Evolutionary conservation across 2,113 vertebrate species (phyloP).

Genomic region (Aleadryas rufinucha): DNA sequence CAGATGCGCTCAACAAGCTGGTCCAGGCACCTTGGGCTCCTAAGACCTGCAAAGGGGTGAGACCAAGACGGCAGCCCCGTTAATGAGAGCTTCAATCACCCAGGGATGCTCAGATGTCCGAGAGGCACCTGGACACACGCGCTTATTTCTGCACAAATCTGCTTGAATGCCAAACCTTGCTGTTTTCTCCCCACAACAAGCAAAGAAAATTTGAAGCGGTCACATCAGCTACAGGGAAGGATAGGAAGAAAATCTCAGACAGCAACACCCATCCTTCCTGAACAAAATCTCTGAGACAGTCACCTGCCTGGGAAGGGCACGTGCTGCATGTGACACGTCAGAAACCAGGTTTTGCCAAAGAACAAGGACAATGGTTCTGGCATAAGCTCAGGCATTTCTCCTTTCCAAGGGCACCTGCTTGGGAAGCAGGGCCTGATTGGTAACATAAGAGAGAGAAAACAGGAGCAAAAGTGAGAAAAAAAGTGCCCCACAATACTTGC

Average conservation of each 20-base stretch:
- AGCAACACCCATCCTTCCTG: background rate
- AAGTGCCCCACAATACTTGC: background rate
- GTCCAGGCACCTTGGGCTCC: background rate
- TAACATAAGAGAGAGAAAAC: background rate
- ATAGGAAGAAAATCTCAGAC: background rate
- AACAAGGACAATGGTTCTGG: conserved; percentile 1
- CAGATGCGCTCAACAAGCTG: accelerated
- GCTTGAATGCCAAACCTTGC: background rate
- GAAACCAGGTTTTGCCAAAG: background rate
- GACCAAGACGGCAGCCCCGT: background rate
- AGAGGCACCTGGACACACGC: background rate
- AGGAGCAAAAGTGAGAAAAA: background rate
- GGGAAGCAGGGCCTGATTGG: background rate
- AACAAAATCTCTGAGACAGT: background rate
- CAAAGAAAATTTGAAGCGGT: background rate
- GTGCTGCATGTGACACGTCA: background rate
- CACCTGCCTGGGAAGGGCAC: background rate
- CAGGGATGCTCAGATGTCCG: accelerated
- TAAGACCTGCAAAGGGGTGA: background rate
- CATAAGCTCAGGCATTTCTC: conserved; percentile 1
- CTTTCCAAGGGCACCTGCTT: background rate
- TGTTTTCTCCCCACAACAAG: background rate
- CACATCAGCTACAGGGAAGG: background rate
- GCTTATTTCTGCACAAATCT: background rate
- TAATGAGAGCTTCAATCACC: background rate